Base-by-base conservation (phyloP, 1,140 invertebrate species). In the Stenopsyche tienmushanensis region DNA sequence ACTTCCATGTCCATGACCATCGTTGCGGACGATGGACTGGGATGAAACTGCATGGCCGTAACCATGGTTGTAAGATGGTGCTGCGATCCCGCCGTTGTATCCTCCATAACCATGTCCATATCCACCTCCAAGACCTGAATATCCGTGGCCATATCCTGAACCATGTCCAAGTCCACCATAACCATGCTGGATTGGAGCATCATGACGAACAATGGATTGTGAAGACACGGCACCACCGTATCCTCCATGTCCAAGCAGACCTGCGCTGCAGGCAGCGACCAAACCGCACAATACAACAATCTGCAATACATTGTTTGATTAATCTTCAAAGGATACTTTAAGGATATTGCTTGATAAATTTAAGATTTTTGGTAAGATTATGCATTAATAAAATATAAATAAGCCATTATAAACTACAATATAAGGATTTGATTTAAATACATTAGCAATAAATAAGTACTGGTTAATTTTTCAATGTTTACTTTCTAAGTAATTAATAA, bases 141-240 rank as follows among this genome's bases (percentile, higher is more conserved):
- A 1, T 26, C 41, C 44, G 10, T 42, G 25, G 0, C 57, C 49
- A 25, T 18, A 52, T 13, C 50, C 47, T n/a, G 25, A 23, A 60
- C 42, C 26, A 2, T 18, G 8, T 13, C 29, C 25, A 18, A n/a
- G 24, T 26, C 65, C 60, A 17, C 34, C 34, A 41, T 64, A 68
- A 24, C 57, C 59, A 18, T 64, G 60, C 15, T 67, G 66, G 15
- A 42, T 20, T n/a, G 67, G 50, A 10, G 41, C 73, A 54, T 77
- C 77, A 45, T 81, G 78, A 9, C 71, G 74, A 3, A 77, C 71
- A 58, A 79, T 73, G 68, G 76, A 80, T 50, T 80, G 78, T 1
- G 76, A 76, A 1, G 77, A 80, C 10, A 79, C 74, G 15, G 78
- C 77, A 23, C 75, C 74, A 9, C 74, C 77, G 57, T 80, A 77